A percentile compares a stretch with the other conserved stretches of the same genome.
These are phyloP conservation scores for Porites lutea DNA, from an alignment of 64 coral and sea anemone species.

Conservation along the genomic window DNA sequence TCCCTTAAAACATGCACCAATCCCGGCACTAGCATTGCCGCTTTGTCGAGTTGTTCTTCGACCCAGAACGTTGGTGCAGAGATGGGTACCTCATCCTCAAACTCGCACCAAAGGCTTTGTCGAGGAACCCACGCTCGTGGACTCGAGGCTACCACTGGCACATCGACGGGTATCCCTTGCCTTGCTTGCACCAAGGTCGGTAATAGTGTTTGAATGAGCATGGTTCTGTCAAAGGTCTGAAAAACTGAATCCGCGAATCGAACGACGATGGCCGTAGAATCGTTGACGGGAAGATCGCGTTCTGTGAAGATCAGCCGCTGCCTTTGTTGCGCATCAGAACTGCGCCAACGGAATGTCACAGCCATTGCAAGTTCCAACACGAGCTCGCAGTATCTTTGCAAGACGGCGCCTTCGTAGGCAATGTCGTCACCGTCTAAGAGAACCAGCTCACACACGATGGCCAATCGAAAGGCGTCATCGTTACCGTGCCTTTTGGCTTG, in stretches of 20 bases:
- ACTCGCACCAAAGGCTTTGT: neutral
- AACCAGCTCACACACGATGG: neutral
- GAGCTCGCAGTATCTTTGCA: neutral
- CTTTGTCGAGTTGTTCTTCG: neutral
- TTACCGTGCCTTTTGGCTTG: neutral
- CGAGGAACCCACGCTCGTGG: neutral
- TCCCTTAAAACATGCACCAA: neutral
- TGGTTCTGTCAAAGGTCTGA: neutral
- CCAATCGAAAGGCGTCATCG: neutral
- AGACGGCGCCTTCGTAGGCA: neutral
- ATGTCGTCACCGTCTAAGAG: neutral
- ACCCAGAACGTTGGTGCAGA: neutral
- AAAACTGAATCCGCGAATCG: neutral
- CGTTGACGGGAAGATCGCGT: neutral
- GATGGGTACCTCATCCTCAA: neutral
- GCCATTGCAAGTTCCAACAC: neutral
- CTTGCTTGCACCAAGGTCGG: neutral
- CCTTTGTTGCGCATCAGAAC: neutral
- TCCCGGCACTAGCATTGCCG: neutral
- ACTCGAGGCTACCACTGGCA: no score
- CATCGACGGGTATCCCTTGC: neutral
- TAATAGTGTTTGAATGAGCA: neutral
- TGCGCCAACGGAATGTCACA: neutral
- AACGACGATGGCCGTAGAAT: neutral
- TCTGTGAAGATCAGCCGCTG: neutral